Percentiles rank a stretch among this genome's conserved stretches.
These are phyloP conservation scores for Menidia beryllina DNA, from an alignment of 2,113 vertebrate species.

Conservation along the genomic window DNA sequence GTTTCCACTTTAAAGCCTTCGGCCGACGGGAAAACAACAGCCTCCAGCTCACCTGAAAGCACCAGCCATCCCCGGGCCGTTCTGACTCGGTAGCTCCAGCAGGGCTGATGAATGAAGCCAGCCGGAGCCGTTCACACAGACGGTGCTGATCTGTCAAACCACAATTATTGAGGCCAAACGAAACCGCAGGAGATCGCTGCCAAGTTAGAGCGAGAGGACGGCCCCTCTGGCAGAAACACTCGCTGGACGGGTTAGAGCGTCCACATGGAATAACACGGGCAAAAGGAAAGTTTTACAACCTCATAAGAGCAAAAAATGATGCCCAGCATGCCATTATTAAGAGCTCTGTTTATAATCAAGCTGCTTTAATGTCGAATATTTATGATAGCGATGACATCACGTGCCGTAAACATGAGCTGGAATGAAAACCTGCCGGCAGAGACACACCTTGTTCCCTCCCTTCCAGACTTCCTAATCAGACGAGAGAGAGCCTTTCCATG, in stretches of 20 bases:
- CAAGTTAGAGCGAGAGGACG: conserved; percentile 45
- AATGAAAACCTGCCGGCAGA: conserved; percentile 10
- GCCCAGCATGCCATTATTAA: too few species aligned
- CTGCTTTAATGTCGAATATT: too few species aligned
- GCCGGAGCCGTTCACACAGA: conserved; percentile 48
- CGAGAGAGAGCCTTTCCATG: too few species aligned
- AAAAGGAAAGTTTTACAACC: too few species aligned
- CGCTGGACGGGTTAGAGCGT: conserved; percentile 13
- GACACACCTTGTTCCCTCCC: neutral
- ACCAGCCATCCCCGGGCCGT: neutral
- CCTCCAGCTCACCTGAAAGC: conserved; percentile 30
- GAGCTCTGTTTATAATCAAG: too few species aligned
- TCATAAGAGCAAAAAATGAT: too few species aligned
- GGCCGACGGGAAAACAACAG: conserved; percentile 9
- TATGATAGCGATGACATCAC: conserved; percentile 13
- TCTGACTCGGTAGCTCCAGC: neutral
- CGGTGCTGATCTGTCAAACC: conserved; percentile 52
- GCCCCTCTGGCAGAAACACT: conserved; percentile 32
- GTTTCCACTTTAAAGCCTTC: conserved; percentile 19
- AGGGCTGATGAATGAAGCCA: conserved; percentile 35
- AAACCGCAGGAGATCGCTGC: conserved; percentile 50
- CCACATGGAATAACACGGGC: conserved; percentile 28
- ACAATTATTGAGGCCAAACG: conserved; percentile 54
- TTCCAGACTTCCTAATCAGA: neutral
- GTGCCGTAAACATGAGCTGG: neutral